Percentiles rank a stretch among this genome's conserved stretches.
phyloP scores from a whole-genome alignment of 1,140 invertebrate species.

The Leptopilina clavipes region DNA sequence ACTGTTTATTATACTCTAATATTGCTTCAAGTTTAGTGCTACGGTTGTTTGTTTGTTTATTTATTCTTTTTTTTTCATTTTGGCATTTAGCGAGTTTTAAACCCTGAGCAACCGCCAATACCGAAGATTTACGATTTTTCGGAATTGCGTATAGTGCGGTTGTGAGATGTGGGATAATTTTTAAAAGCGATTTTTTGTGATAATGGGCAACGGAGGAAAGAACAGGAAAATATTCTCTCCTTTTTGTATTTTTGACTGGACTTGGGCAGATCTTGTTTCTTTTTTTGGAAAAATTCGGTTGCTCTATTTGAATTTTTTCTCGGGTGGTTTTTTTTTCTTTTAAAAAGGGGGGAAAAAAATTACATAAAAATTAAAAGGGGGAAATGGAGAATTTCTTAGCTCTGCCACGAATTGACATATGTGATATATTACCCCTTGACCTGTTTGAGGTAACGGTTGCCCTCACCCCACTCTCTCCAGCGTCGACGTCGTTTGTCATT shows the following conservation, averaged over 20 bases:
- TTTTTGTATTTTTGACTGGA: too few relatives aligned
- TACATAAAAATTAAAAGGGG: too few relatives aligned
- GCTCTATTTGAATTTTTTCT: too few relatives aligned
- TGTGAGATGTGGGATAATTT: background rate
- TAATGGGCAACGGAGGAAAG: too few relatives aligned
- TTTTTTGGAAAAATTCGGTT: too few relatives aligned
- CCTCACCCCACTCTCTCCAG: slow-evolving; percentile 69
- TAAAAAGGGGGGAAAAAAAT: too few relatives aligned
- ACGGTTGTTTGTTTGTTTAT: slow-evolving; percentile 20
- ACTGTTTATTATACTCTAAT: slow-evolving; percentile 56
- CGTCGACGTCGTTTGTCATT: slow-evolving; percentile 65
- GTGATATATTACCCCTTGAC: slow-evolving; percentile 63
- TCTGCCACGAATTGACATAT: background rate
- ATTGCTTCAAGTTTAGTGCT: slow-evolving; percentile 71
- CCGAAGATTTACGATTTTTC: slow-evolving; percentile 36
- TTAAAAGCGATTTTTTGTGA: too few relatives aligned
- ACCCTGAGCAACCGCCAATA: slow-evolving; percentile 65
- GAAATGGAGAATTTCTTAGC: background rate
- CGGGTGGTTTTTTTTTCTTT: too few relatives aligned
- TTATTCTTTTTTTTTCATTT: slow-evolving; percentile 60
- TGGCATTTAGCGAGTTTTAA: slow-evolving; percentile 70
- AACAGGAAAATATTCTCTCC: too few relatives aligned
- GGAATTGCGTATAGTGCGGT: background rate
- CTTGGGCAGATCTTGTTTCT: too few relatives aligned
- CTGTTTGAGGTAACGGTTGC: slow-evolving; percentile 68